These are phyloP conservation scores for Celastrina argiolus DNA, from an alignment of 2,888 invertebrate genomes.

Conservation along the genomic window DNA sequence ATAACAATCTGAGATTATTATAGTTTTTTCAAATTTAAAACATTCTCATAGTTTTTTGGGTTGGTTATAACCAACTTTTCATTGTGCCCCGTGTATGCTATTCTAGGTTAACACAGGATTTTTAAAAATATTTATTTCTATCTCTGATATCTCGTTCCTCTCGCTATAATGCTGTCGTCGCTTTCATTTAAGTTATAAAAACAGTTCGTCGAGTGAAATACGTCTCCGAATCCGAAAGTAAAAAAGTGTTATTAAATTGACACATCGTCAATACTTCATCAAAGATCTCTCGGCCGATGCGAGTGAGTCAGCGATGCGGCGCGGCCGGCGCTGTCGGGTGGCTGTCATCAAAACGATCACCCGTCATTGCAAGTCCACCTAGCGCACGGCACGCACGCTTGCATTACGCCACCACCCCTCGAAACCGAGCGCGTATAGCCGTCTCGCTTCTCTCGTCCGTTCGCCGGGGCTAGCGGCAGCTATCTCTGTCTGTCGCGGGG, in stretches of 20 bases:
- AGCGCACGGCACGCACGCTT: conserved; percentile 77
- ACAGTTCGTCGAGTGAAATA: conserved; percentile 4
- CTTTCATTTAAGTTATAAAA: conserved; percentile 17
- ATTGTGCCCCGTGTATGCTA: background rate
- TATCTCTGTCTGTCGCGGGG: conserved; percentile 58
- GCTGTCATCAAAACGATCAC: conserved; percentile 72
- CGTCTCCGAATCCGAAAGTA: conserved; percentile 15
- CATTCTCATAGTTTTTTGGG: background rate
- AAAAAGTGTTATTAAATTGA: conserved; percentile 23
- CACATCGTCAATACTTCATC: conserved; percentile 35
- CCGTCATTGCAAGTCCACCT: conserved; percentile 75
- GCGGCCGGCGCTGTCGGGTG: conserved; percentile 62
- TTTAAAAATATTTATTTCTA: background rate
- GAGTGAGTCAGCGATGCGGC: conserved; percentile 65
- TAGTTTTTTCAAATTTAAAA: too few species aligned
- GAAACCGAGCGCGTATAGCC: conserved; percentile 53
- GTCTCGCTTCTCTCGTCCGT: conserved; percentile 51
- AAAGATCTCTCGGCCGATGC: conserved; percentile 51
- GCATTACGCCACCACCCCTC: conserved; percentile 76
- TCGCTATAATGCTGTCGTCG: background rate
- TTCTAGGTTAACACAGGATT: background rate
- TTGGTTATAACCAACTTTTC: background rate
- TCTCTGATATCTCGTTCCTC: background rate
- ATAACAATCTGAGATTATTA: too few species aligned
- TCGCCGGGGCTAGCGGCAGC: conserved; percentile 37